Evolutionary conservation across 2,113 vertebrate species (phyloP), one percentile per base, ranked within the genome.

Genomic region (Hydropotes inermis): DNA sequence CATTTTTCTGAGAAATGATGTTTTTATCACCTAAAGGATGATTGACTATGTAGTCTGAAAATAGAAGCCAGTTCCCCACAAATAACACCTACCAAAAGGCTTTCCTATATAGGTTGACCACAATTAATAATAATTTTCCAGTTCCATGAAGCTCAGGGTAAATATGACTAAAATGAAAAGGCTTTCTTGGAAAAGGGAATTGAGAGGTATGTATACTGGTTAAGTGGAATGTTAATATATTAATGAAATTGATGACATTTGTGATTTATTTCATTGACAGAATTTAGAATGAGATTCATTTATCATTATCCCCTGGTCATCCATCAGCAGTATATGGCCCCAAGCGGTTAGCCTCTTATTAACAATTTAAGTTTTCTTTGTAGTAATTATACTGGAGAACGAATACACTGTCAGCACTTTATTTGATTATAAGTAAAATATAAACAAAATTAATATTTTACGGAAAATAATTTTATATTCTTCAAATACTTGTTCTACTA

Each of bases 211-310:
- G 91, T 96, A 92, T 93, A 96, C 94, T 76, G 91, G 96, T 87
- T 94, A 82, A 91, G 87, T 94, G 28, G 57, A 97, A 95, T 5
- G 25, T 94, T 97, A 98, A 95, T 85, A 74, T 94, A 97, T 78
- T 94, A 95, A 97, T 98, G 85, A 64, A 64, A 97, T 89, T 97
- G 95, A 98, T 95, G 97, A 33, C 28, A 78, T 98, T 96, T 54
- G 23, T 97, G 97, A 98, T 98, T 98, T 97, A 98, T 98, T 96
- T 92, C 84, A 0, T 97, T 92, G 97, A 94, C 97, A 97, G 96
- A 98, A 97, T 74, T 96, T 52, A 97, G 88, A 96, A 97, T 50
- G 90, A 96, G 97, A 81, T 97, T 97, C 94, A 98, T 98, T 98
- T 98, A 97, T 98, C 96, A 98, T 97, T 95, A 98, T 90, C 7